phyloP scores from a whole-genome alignment of 2,888 invertebrate species.

The Petrolisthes manimaculis region DNA sequence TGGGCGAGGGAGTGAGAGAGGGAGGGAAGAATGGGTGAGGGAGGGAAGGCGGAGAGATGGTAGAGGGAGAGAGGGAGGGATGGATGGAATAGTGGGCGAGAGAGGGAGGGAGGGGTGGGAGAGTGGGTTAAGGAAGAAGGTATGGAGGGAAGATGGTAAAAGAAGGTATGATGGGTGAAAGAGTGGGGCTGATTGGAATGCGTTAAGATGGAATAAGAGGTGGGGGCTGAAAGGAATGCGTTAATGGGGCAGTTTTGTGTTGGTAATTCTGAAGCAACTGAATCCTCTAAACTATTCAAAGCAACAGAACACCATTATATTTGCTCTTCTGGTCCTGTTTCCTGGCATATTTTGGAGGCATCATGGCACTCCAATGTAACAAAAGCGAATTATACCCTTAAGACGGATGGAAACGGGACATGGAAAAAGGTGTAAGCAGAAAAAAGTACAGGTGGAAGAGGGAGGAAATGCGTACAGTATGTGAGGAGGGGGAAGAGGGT shows the following conservation, averaged over 20 bases:
- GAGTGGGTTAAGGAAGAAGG: neutral
- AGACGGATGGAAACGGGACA: neutral
- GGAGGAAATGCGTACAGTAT: neutral
- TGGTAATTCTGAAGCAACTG: too few relatives aligned
- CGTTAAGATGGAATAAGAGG: too few relatives aligned
- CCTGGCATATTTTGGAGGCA: too few relatives aligned
- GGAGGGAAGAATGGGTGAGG: neutral
- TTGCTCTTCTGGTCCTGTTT: too few relatives aligned
- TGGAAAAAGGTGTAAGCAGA: neutral
- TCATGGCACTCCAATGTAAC: too few relatives aligned
- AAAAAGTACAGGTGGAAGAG: neutral
- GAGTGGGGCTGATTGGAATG: too few relatives aligned
- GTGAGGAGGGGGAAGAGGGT: slow-evolving; percentile 9
- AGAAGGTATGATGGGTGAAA: neutral
- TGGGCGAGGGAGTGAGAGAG: neutral
- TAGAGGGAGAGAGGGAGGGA: neutral
- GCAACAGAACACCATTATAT: too few relatives aligned
- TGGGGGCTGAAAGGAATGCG: too few relatives aligned
- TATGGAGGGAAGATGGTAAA: neutral
- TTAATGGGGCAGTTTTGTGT: too few relatives aligned
- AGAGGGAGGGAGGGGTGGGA: neutral
- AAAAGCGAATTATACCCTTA: too few relatives aligned
- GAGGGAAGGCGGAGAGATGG: neutral
- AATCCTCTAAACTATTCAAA: too few relatives aligned
- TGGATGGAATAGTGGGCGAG: neutral